These are phyloP conservation scores for Melinaea marsaeus DNA, from an alignment of 2,888 invertebrate genomes.

Conservation along the genomic window DNA sequence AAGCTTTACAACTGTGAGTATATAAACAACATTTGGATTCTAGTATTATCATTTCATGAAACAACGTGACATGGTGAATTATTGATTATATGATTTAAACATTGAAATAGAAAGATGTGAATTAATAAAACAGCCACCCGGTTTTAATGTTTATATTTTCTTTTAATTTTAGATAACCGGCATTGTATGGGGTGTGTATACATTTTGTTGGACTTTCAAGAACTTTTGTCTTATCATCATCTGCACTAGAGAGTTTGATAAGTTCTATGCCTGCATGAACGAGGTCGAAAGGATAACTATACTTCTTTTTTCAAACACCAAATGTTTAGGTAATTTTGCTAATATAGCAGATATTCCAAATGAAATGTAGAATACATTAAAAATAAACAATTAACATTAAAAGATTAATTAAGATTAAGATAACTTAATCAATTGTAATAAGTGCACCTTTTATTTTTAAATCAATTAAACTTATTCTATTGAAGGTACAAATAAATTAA, in stretches of 20 bases:
- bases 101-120: too few relatives aligned
- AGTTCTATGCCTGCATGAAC: slow-evolving; percentile 18
- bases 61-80: too few relatives aligned
- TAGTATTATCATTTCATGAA: too few relatives aligned
- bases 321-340: slow-evolving; percentile 9
- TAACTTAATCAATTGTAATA: not conserved
- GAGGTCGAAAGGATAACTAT: slow-evolving; percentile 18
- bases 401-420: too few relatives aligned
- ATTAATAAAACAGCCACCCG: too few relatives aligned
- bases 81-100: too few relatives aligned
- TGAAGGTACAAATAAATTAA: slow-evolving; percentile 13
- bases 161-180: slow-evolving; percentile 11
- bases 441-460: not conserved
- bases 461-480: not conserved
- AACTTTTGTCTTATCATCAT: slow-evolving; percentile 17
- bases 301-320: slow-evolving; percentile 4
- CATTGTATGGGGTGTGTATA: slow-evolving; percentile 1
- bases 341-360: not conserved
- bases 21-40: not conserved
- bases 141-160: not conserved
- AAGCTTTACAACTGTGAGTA: slow-evolving; percentile 7
- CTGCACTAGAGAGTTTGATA: slow-evolving; percentile 23
- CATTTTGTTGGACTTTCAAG: slow-evolving; percentile 16
- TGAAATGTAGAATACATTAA: not conserved
- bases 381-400: too few relatives aligned